Base-by-base conservation (phyloP, 2,113 vertebrate species). In the Trematocara zebra region DNA sequence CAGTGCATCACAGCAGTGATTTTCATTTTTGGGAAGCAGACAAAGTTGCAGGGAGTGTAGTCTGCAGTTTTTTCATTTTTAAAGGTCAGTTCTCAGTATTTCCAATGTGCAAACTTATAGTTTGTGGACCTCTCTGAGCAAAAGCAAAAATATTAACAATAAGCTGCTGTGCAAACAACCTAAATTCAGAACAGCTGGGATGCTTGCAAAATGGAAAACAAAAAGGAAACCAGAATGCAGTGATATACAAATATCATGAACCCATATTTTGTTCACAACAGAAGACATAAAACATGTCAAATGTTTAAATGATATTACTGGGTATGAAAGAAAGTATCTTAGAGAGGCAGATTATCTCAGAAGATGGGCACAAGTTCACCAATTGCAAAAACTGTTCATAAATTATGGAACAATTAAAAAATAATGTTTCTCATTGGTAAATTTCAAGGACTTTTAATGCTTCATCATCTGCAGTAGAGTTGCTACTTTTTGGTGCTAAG, bases 361-460 rank as follows among this genome's bases (percentile, higher is more conserved):
- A 37, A 1, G 18, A 12, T 0, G 18, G 33, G 0, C 18, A 64
- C 6, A 56, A 26, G 4, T 28, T 56, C 23, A 57, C 18, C 18
- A 3, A 67, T 20, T 37, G 11, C 2, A 67, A 67, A 67, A 37
- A 12, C 11, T 67, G 18, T 37, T 35, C 15, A 20, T 18, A 64
- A 64, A 64, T 64, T 64, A 64, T 64, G 33, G 59, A 64, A 17
- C 61, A 37, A 37, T 67, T 67, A 20, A 20, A 8, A 37, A 67
- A 67, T 67, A 67, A 37, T 67, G 61, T 40, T 67, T 12, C 33
- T 37, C 18, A 40, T 12, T 37, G 61, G 1, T 40, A 20, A 40
- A 67, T n/a, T 67, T 37, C 18, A 67, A 67, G 18, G 33, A 5
- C 18, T 67, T 67, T 67, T n/a, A 67, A 67, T 20, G 11, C 6